Base-by-base conservation (phyloP, 2,113 vertebrate species). In the Ameiurus melas region DNA sequence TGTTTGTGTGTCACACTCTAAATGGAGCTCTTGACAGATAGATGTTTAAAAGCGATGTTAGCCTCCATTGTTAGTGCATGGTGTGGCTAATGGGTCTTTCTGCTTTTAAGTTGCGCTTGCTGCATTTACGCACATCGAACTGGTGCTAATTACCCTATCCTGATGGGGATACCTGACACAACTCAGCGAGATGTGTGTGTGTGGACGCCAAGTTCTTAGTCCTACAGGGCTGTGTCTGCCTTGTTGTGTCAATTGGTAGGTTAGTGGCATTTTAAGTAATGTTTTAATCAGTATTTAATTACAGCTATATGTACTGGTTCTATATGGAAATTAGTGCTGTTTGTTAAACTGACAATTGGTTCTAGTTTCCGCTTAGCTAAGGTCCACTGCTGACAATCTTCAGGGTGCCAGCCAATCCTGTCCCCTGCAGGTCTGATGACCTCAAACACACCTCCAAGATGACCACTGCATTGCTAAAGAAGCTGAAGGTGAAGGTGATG, bases 21-120 rank as follows among this genome's bases (percentile, higher is more conserved):
- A 91, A 95, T 95, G 92, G 93, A 89, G 89, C 91, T 86, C 93
- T 92, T 95, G 95, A 95, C 93, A 93, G 93, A 95, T 94, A 92
- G 94, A 94, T 92, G 92, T 92, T 87, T 77, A 92, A 93, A 90
- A 90, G 92, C 88, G 90, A 92, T 92, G 88, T 88, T 89, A 75
- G 80, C 90, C 53, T 91, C 93, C 90, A 93, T 95, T 95, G 95
- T 95, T 93, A 91, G 92, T 83, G 91, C 55, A 91, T 90, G 79
- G 80, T 86, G 84, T 85, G 90, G 64, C 89, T 95, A 95, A 95
- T 95, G 94, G 95, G 93, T 93, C 93, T 93, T 91, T 94, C 93
- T 93, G 93, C 93, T 90, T 88, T 93, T 94, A 95, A 94, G 95
- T 92, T 93, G 92, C 92, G 89, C 90, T 87, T 87, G 89, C 91